Evolutionary conservation across 2,113 vertebrate species (phyloP).

Genomic region (Hippopotamus amphibius): DNA sequence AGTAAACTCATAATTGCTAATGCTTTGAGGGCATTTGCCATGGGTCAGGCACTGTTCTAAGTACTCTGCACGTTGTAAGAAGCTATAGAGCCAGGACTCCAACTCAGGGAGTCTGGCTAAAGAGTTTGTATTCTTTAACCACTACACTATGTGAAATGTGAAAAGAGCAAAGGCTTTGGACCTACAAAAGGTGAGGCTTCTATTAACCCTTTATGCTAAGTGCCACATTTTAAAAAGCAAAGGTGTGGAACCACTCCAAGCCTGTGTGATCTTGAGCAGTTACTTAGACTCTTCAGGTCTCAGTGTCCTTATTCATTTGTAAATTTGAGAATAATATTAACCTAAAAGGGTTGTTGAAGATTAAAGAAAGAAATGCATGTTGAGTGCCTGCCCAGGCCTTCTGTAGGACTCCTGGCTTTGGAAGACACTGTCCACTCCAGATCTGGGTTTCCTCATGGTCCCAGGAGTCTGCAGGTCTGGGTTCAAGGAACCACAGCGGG

Average conservation of each 20-base stretch:
- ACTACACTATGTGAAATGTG: not conserved
- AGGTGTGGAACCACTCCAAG: not conserved
- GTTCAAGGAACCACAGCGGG: not conserved
- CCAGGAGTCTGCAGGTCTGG: not conserved
- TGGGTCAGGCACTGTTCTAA: not conserved
- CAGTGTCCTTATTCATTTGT: not conserved
- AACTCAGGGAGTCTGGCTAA: not conserved
- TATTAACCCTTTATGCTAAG: conserved; percentile 53
- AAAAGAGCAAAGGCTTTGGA: conserved; percentile 40
- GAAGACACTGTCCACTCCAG: not conserved
- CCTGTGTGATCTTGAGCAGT: not conserved
- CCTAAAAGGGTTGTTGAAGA: not conserved
- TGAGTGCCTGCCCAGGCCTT: not conserved
- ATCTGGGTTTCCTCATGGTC: not conserved
- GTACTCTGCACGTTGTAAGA: conserved; percentile 7
- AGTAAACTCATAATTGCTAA: not conserved
- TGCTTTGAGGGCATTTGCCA: not conserved
- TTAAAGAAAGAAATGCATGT: not conserved
- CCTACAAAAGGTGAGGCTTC: not conserved
- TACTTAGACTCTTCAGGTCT: conserved; percentile 11
- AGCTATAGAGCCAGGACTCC: conserved; percentile 28
- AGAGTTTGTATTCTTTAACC: conserved; percentile 37
- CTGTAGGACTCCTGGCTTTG: not conserved
- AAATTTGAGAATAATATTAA: conserved; percentile 41
- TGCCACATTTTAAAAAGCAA: not conserved